Conservation (phyloP, 2,797 vertebrate species). For the Gouania willdenowi region DNA sequence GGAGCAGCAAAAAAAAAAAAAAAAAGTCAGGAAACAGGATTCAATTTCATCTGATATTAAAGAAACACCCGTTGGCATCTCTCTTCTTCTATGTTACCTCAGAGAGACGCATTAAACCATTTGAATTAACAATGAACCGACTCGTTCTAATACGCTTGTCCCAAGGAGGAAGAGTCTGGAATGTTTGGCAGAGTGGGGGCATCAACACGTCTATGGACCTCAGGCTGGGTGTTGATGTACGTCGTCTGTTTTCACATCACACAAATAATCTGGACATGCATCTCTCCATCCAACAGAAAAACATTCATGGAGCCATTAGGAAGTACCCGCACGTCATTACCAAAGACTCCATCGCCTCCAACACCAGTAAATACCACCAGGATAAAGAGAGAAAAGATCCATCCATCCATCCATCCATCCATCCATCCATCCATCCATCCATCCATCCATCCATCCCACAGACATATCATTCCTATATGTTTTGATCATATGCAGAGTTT, state of each 20-base stretch:
- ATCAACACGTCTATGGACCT: conserved; percentile 79
- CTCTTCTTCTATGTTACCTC: conserved; percentile 75
- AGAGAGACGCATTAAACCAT: conserved; percentile 96
- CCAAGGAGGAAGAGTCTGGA: conserved; percentile 45
- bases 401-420: too few species aligned
- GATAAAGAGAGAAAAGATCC: too few species aligned
- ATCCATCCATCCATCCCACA: too few species aligned
- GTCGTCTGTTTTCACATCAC: conserved; percentile 85
- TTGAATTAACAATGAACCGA: conserved; percentile 98
- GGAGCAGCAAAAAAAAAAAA: conserved; percentile 66
- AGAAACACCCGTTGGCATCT: conserved; percentile 95
- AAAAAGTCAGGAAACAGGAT: conserved; percentile 60
- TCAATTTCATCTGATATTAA: conserved; percentile 77
- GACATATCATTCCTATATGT: too few species aligned
- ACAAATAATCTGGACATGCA: conserved; percentile 91
- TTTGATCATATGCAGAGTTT: too few species aligned
- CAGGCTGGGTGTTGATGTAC: conserved; percentile 85
- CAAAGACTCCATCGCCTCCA: conserved; percentile 75
- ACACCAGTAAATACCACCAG: conserved; percentile 91
- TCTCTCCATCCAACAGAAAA: conserved; percentile 85
- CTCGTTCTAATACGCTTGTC: conserved; percentile 90
- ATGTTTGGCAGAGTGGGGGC: conserved; percentile 56
- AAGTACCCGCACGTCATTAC: conserved; percentile 73
- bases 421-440: too few species aligned
- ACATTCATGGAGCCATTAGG: conserved; percentile 86